Evolutionary conservation across 1,140 invertebrate species (phyloP), one percentile per base, ranked within the genome.

Genomic region (Lepidurus packardi): DNA sequence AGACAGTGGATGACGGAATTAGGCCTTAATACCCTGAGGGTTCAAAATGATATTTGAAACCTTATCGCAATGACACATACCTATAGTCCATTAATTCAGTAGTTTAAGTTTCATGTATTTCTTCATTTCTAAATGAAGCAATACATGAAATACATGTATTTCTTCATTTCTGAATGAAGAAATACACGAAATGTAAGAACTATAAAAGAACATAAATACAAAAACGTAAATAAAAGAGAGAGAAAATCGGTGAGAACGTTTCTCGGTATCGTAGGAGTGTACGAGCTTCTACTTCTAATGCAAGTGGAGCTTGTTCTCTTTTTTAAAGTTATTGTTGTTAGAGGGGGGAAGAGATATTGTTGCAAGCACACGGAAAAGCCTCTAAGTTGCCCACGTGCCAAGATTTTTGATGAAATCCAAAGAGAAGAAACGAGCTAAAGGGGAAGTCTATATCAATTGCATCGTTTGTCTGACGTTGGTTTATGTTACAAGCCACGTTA

Each of bases 391-490:
- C 21, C 41, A 44, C 43, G 43, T 75, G 74, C 21, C 7, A 9
- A 42, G 74, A 43, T 75, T 75, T 75, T 43, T 21, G 16, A 41
- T 75, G 7, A 75, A 75, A 34, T 75, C 25, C 74, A 43, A 42
- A 34, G 21, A 43, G 9, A n/a, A n/a, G 25, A 44, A 43, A 21
- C n/a, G 21, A 25, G n/a, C 74, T 34, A 13, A 21, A 8, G 21
- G 41, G 41, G 4, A 25, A 44, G 8, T 75, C 41, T n/a, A 25
- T 25, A 25, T 75, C 74, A 75, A 44, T 75, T 44, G 21, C 43
- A 75, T 75, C 53, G 53, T 65, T 65, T 65, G 53, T 21, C 53
- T 65, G 53, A 65, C 53, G 53, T 65, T 65, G 53, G 16, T 65
- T 65, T 65, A 13, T 65, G 53, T 65, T 65, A 25, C 25, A 1